Base-by-base conservation (phyloP, 2,888 invertebrate genomes). In the Macrophya alboannulata region DNA sequence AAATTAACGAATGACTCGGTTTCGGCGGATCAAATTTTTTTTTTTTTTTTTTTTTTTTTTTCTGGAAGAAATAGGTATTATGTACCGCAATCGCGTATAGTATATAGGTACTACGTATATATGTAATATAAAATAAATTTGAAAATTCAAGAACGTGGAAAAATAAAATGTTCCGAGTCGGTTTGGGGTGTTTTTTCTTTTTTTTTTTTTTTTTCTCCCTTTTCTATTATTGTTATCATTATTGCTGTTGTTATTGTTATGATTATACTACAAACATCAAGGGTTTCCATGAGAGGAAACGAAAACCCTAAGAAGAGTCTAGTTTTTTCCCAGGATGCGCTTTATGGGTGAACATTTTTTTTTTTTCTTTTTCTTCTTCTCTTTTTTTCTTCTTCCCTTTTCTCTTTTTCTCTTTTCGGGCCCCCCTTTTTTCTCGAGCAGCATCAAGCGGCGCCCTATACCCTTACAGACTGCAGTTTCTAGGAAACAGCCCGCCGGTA, bases 371-470 rank as follows among this genome's bases (percentile, higher is more conserved):
- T 68, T 65, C 65, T 84, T 84, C 21, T 83, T 62, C n/a, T n/a
- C n/a, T n/a, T n/a, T 51, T 84, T 76, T 84, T 79, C 72, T 43
- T 82, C 71, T 68, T 71, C n/a, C n/a, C n/a, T n/a, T n/a, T n/a
- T n/a, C 87, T 86, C 86, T 85, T 74, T 21, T 82, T 84, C 62
- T 62, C 72, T 85, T 62, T 79, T 76, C 48, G 55, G 62, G 85
- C 62, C 85, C 45, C 55, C 68, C 86, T 79, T 82, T 85, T 83
- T 72, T 62, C 84, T 59, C 83, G 65, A 86, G 76, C 77, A 72
- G 51, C 84, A 62, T 83, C 51, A 74, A 8, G 62, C 43, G 51
- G 72, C 71, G 68, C 84, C 43, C 79, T 76, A 9, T 74, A 68
- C 77, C 37, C 77, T 31, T 37, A 25, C 31, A 77, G 72, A 43